Evolutionary conservation across 2,113 vertebrate species (phyloP).

Genomic region (Aix galericulata): DNA sequence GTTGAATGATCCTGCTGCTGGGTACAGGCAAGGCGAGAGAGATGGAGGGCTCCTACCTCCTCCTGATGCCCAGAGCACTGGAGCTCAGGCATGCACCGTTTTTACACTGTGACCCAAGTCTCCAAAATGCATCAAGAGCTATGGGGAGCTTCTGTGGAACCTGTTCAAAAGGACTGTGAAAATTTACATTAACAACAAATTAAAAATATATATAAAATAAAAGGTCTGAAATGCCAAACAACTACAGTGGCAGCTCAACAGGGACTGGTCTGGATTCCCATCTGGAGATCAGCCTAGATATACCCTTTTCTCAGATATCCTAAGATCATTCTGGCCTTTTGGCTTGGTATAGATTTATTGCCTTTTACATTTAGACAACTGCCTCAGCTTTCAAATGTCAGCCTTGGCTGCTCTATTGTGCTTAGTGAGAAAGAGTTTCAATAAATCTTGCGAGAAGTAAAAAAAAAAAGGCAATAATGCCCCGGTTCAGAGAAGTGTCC

Average conservation of each 20-base stretch:
- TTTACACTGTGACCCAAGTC: neutral
- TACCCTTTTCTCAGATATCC: neutral
- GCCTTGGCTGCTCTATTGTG: neutral
- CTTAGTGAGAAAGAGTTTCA: neutral
- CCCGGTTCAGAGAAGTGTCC: neutral
- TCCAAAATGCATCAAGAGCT: neutral
- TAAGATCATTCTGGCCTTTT: neutral
- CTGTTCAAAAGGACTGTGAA: neutral
- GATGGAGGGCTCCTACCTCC: neutral
- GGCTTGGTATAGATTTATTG: slow-evolving; percentile 7
- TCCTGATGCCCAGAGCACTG: neutral
- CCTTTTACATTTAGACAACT: slow-evolving; percentile 13
- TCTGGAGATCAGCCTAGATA: neutral
- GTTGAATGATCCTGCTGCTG: neutral
- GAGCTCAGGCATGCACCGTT: neutral
- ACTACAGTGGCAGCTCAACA: neutral
- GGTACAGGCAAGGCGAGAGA: neutral
- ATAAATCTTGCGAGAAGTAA: neutral
- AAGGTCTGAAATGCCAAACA: neutral
- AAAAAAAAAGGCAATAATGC: neutral
- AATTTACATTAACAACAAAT: neutral
- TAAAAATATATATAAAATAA: neutral
- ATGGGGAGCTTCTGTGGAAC: neutral
- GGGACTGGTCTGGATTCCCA: neutral
- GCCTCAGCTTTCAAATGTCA: neutral